Evolutionary conservation across 1,140 invertebrate species (phyloP), one percentile per base, ranked within the genome.

Genomic region (Trigoniulus corallinus): DNA sequence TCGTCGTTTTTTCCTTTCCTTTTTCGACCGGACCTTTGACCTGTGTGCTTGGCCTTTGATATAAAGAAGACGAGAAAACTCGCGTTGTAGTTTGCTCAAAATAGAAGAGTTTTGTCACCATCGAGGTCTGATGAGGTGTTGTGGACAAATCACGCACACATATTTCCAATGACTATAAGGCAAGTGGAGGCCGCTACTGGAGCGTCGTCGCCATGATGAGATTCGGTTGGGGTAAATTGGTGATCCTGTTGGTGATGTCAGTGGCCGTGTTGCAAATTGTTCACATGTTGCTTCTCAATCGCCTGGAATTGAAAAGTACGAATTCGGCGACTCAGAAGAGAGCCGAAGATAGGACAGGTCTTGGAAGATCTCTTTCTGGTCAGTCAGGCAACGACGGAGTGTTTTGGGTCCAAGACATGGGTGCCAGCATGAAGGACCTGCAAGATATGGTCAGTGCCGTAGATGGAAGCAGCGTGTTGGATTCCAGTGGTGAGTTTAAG

Each of bases 261-360:
- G 61, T 71, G 20, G 64, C 67, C 24, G 57, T 70, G 15, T 53
- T 71, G n/a, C 69, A 71, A 57, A 37, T 51, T 13, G 27, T 72
- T 47, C 68, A 72, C 57, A 58, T 71, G 45, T 61, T 68, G 24
- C 58, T 72, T n/a, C 59, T 72, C 10, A 70, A 64, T 51, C 59
- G 64, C 49, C 57, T 71, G 24, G 68, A 71, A 56, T 54, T 60
- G 0, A 34, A 34, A 34, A 34, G 7, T 7, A 15, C 7, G 7
- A 34, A 34, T 15, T 34, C 56, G 58, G 53, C 49, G 42, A 26
- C 59, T 57, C 39, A 56, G 54, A 46, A 52, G 43, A 42, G 34
- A 24, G 29, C 29, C 7, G 29, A 34, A 7, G 29, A 34, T 7
- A 53, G 49, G n/a, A n/a, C n/a, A n/a, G n/a, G n/a, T n/a, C 7